phyloP scores from a whole-genome alignment of 2,113 vertebrate genomes.

The Aphyosemion australe region DNA sequence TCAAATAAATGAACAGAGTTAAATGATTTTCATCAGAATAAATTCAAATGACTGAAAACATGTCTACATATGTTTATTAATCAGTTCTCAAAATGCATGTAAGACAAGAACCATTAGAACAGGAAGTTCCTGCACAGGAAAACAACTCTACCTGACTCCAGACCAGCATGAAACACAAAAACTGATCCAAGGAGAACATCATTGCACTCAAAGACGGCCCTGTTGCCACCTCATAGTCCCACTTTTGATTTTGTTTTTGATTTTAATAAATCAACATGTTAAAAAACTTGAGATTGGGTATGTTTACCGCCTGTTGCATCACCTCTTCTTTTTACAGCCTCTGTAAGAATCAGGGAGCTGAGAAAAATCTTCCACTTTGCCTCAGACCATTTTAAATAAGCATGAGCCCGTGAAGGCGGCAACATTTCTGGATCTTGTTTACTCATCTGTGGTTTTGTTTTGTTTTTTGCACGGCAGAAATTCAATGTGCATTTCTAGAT shows the following conservation, averaged over 20 bases:
- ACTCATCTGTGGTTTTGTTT: neutral
- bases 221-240: neutral
- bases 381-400: neutral
- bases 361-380: neutral
- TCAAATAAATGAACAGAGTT: too few relatives aligned
- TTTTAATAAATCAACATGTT: constrained; percentile 1
- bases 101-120: too few relatives aligned
- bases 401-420: neutral
- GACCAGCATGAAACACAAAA: neutral
- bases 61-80: too few relatives aligned
- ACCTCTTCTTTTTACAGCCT: constrained; percentile 2
- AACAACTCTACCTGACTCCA: neutral
- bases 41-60: too few relatives aligned
- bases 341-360: neutral
- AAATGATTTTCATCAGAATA: too few relatives aligned
- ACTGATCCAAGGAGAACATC: neutral
- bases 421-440: constrained; percentile 2
- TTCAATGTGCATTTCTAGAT: neutral
- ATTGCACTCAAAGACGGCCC: neutral
- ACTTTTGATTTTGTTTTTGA: neutral
- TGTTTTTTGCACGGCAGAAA: neutral
- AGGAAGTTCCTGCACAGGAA: too few relatives aligned
- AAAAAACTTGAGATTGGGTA: rapidly evolving
- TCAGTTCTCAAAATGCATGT: too few relatives aligned
- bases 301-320: constrained; percentile 4